These are phyloP conservation scores for Callopanchax toddi DNA, from an alignment of 2,113 vertebrate genomes.

Conservation along the genomic window DNA sequence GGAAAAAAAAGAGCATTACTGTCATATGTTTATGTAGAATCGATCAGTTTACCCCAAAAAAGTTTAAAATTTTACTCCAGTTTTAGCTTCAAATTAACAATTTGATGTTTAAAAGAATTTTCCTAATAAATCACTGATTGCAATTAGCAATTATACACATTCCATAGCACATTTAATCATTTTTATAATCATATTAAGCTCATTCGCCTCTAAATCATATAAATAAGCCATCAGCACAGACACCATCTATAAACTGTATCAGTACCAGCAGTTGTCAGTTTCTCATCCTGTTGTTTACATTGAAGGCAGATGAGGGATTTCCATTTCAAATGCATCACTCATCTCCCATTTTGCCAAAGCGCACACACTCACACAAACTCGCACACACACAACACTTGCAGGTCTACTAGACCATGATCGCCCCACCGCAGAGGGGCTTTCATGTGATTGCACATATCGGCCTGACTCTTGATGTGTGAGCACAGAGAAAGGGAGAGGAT, in stretches of 20 bases:
- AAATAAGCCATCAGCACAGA: conserved; percentile 22
- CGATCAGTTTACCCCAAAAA: conserved; percentile 5
- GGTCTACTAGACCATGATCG: conserved; percentile 62
- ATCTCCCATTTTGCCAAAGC: conserved; percentile 46
- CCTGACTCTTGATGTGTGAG: conserved; percentile 71
- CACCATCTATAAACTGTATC: conserved; percentile 33
- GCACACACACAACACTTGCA: conserved; percentile 53
- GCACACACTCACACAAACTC: conserved; percentile 18
- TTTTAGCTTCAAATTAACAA: conserved; percentile 1
- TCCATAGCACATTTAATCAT: background rate
- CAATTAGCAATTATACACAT: no score
- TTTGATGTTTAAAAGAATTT: background rate
- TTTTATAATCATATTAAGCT: conserved; percentile 20
- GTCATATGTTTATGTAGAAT: conserved; percentile 10
- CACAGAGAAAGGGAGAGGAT: conserved; percentile 71
- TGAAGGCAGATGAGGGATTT: conserved; percentile 47
- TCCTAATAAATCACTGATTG: no score
- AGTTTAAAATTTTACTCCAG: conserved; percentile 8
- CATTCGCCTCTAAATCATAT: conserved; percentile 33
- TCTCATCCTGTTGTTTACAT: conserved; percentile 39
- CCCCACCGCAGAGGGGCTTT: conserved; percentile 57
- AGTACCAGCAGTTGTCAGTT: conserved; percentile 8
- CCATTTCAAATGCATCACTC: conserved; percentile 39
- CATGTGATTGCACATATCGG: conserved; percentile 75
- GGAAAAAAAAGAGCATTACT: conserved; percentile 25